Percentiles rank a stretch among this genome's conserved stretches.
phyloP scores from a whole-genome alignment of 2,113 vertebrate species.

The Nycticorax nycticorax region DNA sequence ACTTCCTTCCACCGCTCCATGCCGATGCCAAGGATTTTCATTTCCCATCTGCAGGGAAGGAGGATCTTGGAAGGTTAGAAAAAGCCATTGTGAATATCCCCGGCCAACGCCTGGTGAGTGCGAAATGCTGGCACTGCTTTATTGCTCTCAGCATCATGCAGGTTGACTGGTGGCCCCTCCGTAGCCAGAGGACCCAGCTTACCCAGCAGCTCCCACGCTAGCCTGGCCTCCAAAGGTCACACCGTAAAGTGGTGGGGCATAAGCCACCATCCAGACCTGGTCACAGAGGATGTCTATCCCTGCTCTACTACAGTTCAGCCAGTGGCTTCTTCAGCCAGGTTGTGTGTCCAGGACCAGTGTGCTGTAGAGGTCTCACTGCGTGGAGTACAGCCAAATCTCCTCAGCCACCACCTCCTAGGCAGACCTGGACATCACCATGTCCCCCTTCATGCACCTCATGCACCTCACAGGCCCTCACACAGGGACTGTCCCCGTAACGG shows the following conservation, averaged over 20 bases:
- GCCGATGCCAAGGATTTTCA: constrained; percentile 33
- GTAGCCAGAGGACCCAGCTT: not conserved
- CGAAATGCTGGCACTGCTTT: not conserved
- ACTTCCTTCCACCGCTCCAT: constrained; percentile 1
- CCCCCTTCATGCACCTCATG: not conserved
- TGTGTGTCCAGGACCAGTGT: accelerated
- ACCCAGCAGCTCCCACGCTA: not conserved
- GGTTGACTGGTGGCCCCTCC: not conserved
- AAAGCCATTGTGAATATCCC: not conserved
- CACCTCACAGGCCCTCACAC: not conserved
- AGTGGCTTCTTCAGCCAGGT: not conserved
- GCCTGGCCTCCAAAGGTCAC: not conserved
- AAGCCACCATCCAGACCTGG: not conserved
- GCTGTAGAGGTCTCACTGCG: not conserved
- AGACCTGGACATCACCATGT: not conserved
- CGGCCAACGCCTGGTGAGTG: not conserved
- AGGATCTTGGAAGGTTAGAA: constrained; percentile 25
- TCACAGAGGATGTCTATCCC: accelerated
- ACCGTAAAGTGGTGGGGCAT: accelerated
- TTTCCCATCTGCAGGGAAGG: constrained; percentile 46
- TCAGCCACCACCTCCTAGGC: not conserved
- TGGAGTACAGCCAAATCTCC: not conserved
- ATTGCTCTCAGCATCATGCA: accelerated
- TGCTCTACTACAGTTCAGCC: not conserved
- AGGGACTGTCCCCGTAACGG: not conserved